Conservation (phyloP, 2,797 vertebrate species). For the Macropus fuliginosus region DNA sequence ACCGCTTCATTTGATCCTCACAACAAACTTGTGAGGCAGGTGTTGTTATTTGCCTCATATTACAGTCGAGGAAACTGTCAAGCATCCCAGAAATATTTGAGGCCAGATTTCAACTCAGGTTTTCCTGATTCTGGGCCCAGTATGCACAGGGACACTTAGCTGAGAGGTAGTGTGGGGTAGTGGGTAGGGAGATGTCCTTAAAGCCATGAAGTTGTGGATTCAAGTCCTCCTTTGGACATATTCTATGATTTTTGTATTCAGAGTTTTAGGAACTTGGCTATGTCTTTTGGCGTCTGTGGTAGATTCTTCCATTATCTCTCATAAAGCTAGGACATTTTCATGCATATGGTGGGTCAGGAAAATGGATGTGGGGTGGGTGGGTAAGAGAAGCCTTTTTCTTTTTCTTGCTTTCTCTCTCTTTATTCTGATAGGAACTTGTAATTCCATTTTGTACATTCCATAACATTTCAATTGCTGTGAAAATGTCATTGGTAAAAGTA, state of each 20-base stretch:
- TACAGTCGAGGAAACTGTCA: too few species aligned
- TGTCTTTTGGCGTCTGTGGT: background rate
- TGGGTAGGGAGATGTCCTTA: too few species aligned
- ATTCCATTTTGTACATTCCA: conserved; percentile 3
- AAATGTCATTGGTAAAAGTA: background rate
- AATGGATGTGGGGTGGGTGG: background rate
- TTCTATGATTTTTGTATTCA: background rate
- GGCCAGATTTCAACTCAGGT: too few species aligned
- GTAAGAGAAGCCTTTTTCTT: background rate
- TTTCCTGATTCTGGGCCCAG: too few species aligned
- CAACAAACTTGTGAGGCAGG: too few species aligned
- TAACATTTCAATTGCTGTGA: conserved; percentile 9
- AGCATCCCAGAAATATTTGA: too few species aligned
- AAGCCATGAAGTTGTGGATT: too few species aligned
- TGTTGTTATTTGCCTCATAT: too few species aligned
- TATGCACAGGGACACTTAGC: too few species aligned
- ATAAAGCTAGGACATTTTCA: background rate
- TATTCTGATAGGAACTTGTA: background rate
- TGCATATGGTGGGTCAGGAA: background rate
- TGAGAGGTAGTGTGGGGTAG: too few species aligned
- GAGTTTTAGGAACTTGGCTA: background rate
- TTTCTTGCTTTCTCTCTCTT: background rate
- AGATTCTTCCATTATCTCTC: background rate
- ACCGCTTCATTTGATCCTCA: too few species aligned
- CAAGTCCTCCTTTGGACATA: too few species aligned